Evolutionary conservation across 2,888 invertebrate species (phyloP).

Genomic region (Meteorus colon): DNA sequence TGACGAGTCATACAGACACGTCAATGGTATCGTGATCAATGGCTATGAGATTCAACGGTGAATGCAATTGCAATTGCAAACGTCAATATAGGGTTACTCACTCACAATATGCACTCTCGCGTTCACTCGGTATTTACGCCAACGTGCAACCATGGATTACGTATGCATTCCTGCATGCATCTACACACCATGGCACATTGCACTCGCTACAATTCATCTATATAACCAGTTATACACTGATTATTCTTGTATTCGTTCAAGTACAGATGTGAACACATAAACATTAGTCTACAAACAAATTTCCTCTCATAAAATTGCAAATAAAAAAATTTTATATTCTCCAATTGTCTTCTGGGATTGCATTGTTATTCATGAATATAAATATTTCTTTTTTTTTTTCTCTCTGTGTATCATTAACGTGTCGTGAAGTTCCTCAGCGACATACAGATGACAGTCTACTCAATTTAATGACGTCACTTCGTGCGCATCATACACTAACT

Average conservation of each 20-base stretch:
- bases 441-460: constrained; percentile 32
- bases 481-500: constrained; percentile 28
- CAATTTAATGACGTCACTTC: constrained; percentile 37
- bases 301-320: constrained; percentile 4
- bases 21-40: constrained; percentile 37
- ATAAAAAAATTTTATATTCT: constrained; percentile 18
- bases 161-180: constrained; percentile 12
- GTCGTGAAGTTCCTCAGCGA: neutral
- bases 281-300: constrained; percentile 3
- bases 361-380: neutral
- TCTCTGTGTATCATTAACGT: neutral
- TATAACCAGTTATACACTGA: constrained; percentile 4
- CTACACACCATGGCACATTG: neutral
- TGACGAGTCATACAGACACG: constrained; percentile 25
- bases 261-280: constrained; percentile 13
- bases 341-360: neutral
- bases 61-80: constrained; percentile 12
- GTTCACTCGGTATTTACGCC: constrained; percentile 47
- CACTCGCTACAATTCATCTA: neutral
- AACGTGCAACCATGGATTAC: constrained; percentile 31
- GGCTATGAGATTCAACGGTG: constrained; percentile 10
- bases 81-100: constrained; percentile 46
- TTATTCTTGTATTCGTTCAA: constrained; percentile 10
- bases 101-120: constrained; percentile 33
- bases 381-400: neutral